Evolutionary conservation across 2,888 invertebrate genomes (phyloP).

Genomic region (Diarsia dahlii): DNA sequence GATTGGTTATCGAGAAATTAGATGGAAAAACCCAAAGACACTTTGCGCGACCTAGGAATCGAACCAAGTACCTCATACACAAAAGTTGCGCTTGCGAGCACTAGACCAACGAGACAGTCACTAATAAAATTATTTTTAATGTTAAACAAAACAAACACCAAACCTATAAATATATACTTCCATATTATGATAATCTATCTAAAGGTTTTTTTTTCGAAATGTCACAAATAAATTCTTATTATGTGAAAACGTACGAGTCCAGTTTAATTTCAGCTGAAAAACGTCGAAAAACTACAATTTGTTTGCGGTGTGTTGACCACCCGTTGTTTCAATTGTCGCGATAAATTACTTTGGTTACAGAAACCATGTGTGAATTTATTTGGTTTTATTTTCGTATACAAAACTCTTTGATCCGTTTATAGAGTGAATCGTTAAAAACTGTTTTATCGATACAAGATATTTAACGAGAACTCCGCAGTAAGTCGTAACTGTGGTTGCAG

Average conservation of each 20-base stretch:
- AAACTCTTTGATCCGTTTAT: constrained; percentile 37
- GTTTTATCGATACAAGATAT: neutral
- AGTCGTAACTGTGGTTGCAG: neutral
- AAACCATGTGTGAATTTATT: constrained; percentile 50
- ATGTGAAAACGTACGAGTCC: neutral
- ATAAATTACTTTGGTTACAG: constrained; percentile 49
- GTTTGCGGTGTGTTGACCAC: constrained; percentile 50
- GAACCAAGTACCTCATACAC: too few relatives aligned
- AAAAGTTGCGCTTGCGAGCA: too few relatives aligned
- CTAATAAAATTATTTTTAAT: neutral
- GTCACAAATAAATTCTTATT: neutral
- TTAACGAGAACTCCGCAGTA: neutral
- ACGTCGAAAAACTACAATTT: constrained; percentile 39
- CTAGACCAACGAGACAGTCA: neutral
- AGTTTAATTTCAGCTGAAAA: constrained; percentile 43
- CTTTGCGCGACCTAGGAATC: too few relatives aligned
- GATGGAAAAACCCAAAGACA: too few relatives aligned
- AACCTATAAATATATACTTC: neutral
- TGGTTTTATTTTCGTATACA: constrained; percentile 33
- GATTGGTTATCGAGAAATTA: too few relatives aligned
- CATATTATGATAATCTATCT: neutral
- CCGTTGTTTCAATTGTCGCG: constrained; percentile 49
- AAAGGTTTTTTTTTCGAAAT: neutral
- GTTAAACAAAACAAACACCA: neutral
- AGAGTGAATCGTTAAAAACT: neutral